phyloP scores from a whole-genome alignment of 2,113 vertebrate species.

The Oryzias celebensis region DNA sequence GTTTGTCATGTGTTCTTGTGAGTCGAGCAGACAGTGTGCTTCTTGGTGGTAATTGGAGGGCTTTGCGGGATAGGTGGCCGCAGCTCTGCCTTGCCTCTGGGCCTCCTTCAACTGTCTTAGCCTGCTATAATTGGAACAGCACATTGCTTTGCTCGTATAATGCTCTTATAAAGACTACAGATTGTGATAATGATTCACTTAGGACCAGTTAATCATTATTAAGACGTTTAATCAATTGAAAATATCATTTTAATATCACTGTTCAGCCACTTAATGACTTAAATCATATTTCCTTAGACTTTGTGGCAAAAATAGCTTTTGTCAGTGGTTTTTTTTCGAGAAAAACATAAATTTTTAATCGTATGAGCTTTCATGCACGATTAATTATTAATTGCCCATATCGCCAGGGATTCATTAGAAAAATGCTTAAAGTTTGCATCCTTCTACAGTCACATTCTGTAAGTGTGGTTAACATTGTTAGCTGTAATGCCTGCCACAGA shows the following conservation, averaged over 20 bases:
- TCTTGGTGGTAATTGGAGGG: conserved; percentile 70
- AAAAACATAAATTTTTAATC: not conserved
- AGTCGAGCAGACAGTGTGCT: conserved; percentile 55
- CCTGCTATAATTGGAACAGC: conserved; percentile 57
- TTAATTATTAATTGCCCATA: conserved; percentile 20
- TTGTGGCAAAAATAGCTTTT: conserved; percentile 1
- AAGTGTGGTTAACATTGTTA: conserved; percentile 41
- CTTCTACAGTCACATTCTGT: conserved; percentile 14
- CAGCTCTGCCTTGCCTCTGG: conserved; percentile 56
- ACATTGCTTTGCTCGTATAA: conserved; percentile 26
- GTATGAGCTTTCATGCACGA: conserved; percentile 5
- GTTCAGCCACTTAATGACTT: conserved; percentile 15
- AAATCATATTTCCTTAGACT: conserved; percentile 7
- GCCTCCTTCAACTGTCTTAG: conserved; percentile 50
- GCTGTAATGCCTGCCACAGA: conserved; percentile 48
- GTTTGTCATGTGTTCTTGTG: conserved; percentile 52
- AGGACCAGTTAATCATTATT: conserved; percentile 25
- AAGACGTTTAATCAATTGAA: conserved; percentile 25
- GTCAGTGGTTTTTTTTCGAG: not conserved
- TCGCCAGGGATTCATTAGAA: conserved; percentile 1
- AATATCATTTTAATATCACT: conserved; percentile 7
- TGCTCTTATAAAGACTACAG: conserved; percentile 26
- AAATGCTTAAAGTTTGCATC: conserved; percentile 20
- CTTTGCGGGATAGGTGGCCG: conserved; percentile 62
- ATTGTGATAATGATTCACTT: conserved; percentile 30